These are phyloP conservation scores for Caenorhabditis briggsae DNA, from an alignment of 1,140 invertebrate genomes.

Conservation along the genomic window DNA sequence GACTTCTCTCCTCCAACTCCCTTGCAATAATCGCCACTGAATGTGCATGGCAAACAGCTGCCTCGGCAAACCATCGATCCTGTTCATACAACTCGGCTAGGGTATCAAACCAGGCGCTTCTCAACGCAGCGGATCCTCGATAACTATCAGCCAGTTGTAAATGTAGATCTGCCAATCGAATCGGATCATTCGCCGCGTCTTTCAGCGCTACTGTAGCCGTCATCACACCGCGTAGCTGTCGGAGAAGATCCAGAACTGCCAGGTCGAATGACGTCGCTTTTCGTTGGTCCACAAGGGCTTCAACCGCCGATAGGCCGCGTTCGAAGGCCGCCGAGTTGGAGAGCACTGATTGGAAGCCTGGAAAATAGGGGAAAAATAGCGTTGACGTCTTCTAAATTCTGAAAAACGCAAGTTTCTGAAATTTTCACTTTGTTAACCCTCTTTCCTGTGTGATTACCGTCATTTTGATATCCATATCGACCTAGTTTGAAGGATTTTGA, in stretches of 20 bases:
- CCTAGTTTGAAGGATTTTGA: too few relatives aligned
- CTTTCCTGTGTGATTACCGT: too few relatives aligned
- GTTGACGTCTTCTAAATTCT: too few relatives aligned
- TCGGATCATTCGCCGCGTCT: conserved; percentile 87
- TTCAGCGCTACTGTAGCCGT: conserved; percentile 93
- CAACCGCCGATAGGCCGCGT: conserved; percentile 69
- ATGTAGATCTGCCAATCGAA: conserved; percentile 87
- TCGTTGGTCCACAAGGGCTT: conserved; percentile 67
- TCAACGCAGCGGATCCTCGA: conserved; percentile 90
- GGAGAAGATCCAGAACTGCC: conserved; percentile 68
- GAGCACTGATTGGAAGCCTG: conserved; percentile 32
- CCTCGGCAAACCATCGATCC: conserved; percentile 86
- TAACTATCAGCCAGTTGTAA: conserved; percentile 93
- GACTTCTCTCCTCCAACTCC: conserved; percentile 69
- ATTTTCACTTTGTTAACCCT: too few relatives aligned
- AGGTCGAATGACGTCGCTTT: conserved; percentile 67
- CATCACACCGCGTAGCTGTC: conserved; percentile 89
- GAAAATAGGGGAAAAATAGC: too few relatives aligned
- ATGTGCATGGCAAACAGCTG: conserved; percentile 78
- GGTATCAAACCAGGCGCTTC: conserved; percentile 92
- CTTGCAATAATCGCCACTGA: conserved; percentile 76
- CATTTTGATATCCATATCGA: too few relatives aligned
- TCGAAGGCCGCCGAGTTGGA: conserved; percentile 69
- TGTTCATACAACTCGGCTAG: conserved; percentile 82
- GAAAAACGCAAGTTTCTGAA: too few relatives aligned